These are phyloP conservation scores for Oreochromis grahami DNA, from an alignment of 2,797 vertebrate genomes.

Conservation along the genomic window DNA sequence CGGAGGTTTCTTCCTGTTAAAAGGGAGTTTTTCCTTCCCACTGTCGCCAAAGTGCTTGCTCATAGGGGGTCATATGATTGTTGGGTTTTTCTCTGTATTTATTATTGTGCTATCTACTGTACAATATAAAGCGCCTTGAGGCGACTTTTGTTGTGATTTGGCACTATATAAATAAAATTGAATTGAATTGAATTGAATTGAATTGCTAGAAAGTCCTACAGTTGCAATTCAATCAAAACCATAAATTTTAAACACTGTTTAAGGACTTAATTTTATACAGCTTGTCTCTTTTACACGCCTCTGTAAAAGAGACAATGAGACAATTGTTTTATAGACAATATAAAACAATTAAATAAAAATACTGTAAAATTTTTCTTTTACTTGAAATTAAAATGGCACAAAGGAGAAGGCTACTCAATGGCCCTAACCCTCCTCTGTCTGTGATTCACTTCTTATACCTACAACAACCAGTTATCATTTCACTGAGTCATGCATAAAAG, in stretches of 20 bases:
- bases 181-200: no score
- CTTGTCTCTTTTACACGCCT: rapidly evolving
- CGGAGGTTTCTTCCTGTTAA: no score
- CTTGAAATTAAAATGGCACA: background rate
- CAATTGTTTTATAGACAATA: background rate
- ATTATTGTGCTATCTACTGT: no score
- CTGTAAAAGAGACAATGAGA: background rate
- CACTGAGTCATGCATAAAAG: background rate
- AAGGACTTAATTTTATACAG: background rate
- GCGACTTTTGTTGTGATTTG: no score
- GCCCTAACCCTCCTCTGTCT: background rate
- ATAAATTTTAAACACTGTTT: rapidly evolving
- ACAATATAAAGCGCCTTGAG: no score
- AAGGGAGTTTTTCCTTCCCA: no score
- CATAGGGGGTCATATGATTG: no score
- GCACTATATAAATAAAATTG: no score
- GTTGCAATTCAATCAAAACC: background rate
- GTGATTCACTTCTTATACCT: background rate
- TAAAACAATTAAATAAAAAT: background rate
- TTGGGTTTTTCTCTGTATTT: no score
- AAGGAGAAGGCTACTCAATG: rapidly evolving
- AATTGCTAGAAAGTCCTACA: background rate
- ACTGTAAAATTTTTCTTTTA: rapidly evolving
- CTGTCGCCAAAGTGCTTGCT: no score
- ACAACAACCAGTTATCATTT: background rate